Evolutionary conservation across 2,797 vertebrate species (phyloP).

Genomic region (Gadopsis bispinosus): DNA sequence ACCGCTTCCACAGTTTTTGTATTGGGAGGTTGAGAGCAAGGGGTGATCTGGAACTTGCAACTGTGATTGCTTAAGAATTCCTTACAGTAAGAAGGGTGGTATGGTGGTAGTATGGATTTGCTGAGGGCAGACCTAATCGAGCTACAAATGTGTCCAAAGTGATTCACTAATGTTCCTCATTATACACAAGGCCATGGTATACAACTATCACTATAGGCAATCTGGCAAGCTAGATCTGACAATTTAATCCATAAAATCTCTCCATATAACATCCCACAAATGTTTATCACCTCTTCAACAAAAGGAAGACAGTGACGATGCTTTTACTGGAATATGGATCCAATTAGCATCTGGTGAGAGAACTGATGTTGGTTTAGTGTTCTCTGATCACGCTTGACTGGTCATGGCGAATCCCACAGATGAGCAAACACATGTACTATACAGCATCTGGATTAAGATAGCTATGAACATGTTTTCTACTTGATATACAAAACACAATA

Average conservation of each 20-base stretch:
- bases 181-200: background rate
- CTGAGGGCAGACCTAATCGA: conserved; percentile 12
- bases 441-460: background rate
- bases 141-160: conserved; percentile 19
- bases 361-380: conserved; percentile 18
- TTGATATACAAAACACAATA: background rate
- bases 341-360: conserved; percentile 52
- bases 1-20: conserved; percentile 17
- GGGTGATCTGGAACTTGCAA: conserved; percentile 28
- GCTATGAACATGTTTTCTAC: background rate
- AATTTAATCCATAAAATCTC: conserved; percentile 23
- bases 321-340: conserved; percentile 53
- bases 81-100: conserved; percentile 25
- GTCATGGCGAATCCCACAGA: conserved; percentile 38
- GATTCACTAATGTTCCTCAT: conserved; percentile 24
- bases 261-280: conserved; percentile 25
- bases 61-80: conserved; percentile 8
- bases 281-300: conserved; percentile 40
- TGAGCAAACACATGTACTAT: conserved; percentile 35
- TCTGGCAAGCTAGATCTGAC: conserved; percentile 1
- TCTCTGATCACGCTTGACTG: conserved; percentile 47
- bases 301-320: conserved; percentile 32
- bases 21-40: conserved; percentile 17
- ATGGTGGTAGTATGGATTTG: conserved; percentile 1
- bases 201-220: conserved; percentile 18